These are phyloP conservation scores for Mesembrinibis cayennensis DNA, from an alignment of 2,113 vertebrate genomes.

Conservation along the genomic window DNA sequence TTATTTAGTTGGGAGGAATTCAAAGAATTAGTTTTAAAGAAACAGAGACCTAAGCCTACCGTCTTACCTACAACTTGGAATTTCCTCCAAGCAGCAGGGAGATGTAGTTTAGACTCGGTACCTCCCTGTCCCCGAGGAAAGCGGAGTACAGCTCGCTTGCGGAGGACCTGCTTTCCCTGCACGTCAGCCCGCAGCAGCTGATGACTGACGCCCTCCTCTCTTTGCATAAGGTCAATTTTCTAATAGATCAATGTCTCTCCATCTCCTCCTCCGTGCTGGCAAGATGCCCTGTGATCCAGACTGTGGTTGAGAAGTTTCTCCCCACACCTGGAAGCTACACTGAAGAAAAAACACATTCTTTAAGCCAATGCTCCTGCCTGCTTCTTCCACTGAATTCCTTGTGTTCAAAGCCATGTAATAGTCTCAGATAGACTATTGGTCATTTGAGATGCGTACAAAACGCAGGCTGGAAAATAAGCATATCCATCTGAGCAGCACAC, in stretches of 20 bases:
- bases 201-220: neutral
- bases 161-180: neutral
- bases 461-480: neutral
- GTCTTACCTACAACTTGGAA: slow-evolving; percentile 14
- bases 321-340: neutral
- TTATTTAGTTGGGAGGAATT: slow-evolving; percentile 5
- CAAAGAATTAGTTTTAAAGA: slow-evolving; percentile 13
- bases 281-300: neutral
- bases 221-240: neutral
- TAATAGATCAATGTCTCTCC: neutral
- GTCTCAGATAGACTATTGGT: neutral
- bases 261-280: neutral
- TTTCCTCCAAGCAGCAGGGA: neutral
- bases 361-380: neutral
- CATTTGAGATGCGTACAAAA: neutral
- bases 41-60: neutral
- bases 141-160: neutral
- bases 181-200: neutral
- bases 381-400: neutral
- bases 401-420: neutral
- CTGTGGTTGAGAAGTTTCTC: neutral
- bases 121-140: neutral
- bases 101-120: neutral
- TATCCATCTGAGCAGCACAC: neutral
- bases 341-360: neutral